phyloP scores from a whole-genome alignment of 2,113 vertebrate genomes.

The Mungos mungo region DNA sequence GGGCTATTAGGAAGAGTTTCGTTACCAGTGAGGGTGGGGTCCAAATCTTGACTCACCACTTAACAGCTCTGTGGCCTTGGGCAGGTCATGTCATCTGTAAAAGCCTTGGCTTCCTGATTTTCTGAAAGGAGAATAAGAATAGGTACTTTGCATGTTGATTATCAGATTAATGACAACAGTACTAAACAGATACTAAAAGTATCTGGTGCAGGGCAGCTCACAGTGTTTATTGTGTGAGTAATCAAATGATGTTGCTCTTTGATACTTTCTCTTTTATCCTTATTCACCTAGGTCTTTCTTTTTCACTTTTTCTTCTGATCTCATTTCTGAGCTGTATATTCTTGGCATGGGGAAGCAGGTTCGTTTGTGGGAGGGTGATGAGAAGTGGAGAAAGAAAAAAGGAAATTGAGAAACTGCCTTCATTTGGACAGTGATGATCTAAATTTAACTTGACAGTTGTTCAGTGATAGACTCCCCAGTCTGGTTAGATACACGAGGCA shows the following conservation, averaged over 20 bases:
- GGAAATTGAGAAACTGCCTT: slow-evolving; percentile 67
- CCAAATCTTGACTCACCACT: neutral
- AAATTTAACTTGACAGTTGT: slow-evolving; percentile 71
- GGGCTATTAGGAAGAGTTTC: neutral
- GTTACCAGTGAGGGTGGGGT: neutral
- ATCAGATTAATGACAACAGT: neutral
- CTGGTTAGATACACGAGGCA: slow-evolving; percentile 26
- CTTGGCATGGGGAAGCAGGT: slow-evolving; percentile 57
- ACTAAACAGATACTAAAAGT: neutral
- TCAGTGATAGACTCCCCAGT: slow-evolving; percentile 61
- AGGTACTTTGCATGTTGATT: neutral
- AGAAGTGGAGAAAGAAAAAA: slow-evolving; percentile 67
- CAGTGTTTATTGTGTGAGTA: neutral
- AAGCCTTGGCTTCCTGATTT: neutral
- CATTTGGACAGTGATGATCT: slow-evolving; percentile 49
- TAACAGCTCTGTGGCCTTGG: neutral
- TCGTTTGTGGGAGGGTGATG: slow-evolving; percentile 68
- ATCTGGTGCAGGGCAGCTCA: neutral
- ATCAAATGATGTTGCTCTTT: neutral
- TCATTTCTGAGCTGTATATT: slow-evolving; percentile 65
- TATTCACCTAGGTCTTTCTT: slow-evolving; percentile 29
- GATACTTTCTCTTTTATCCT: slow-evolving; percentile 10
- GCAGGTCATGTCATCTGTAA: neutral
- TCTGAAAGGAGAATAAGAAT: slow-evolving; percentile 20
- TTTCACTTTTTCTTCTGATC: neutral